phyloP scores from a whole-genome alignment of 2,113 vertebrate species.

The Grammomys dolichurus region DNA sequence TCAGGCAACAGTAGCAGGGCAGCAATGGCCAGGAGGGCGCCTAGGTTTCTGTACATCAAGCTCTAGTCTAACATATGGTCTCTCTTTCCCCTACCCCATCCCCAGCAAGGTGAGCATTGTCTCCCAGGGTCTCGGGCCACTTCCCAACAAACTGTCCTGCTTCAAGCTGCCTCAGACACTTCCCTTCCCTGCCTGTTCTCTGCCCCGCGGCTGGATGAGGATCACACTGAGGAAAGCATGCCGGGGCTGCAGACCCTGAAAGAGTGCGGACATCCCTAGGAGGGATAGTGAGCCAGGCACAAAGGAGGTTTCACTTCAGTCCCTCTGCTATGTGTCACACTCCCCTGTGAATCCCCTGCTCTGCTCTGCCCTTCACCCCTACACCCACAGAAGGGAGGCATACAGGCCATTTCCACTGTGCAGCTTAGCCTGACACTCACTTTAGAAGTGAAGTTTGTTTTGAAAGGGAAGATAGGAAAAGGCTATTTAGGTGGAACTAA shows the following conservation, averaged over 20 bases:
- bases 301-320: fast-evolving
- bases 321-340: background rate
- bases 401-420: fast-evolving
- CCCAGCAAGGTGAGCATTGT: background rate
- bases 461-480: background rate
- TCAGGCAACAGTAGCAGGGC: background rate
- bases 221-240: fast-evolving
- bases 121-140: background rate
- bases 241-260: background rate
- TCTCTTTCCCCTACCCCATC: background rate
- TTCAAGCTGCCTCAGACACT: background rate
- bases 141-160: background rate
- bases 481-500: background rate
- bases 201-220: fast-evolving
- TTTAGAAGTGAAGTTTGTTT: background rate
- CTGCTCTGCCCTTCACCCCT: background rate
- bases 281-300: background rate
- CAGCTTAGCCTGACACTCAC: background rate
- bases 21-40: background rate
- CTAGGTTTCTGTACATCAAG: background rate
- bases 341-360: too few species aligned
- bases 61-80: background rate
- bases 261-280: fast-evolving
- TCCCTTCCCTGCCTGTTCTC: background rate
- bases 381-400: background rate